Evolutionary conservation across 2,888 invertebrate genomes (phyloP).

Genomic region (Clunio marinus): DNA sequence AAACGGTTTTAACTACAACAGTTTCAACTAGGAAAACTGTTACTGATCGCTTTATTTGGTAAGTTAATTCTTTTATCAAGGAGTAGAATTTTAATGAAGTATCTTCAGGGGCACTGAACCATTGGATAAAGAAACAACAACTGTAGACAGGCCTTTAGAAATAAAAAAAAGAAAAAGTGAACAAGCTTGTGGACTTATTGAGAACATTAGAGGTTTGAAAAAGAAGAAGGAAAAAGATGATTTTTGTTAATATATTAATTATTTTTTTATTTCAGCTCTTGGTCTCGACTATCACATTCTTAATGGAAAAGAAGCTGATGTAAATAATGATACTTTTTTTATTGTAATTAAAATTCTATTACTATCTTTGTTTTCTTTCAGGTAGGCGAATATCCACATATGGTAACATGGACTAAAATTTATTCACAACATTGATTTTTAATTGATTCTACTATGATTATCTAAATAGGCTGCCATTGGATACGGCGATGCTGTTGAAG

Average conservation of each 20-base stretch:
- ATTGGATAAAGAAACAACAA: too few species aligned
- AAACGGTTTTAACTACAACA: too few species aligned
- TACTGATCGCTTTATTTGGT: too few species aligned
- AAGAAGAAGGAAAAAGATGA: too few species aligned
- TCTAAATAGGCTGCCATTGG: conserved; percentile 16
- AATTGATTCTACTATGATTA: neutral
- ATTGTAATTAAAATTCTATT: neutral
- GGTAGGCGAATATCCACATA: conserved; percentile 33
- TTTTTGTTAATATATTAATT: too few species aligned
- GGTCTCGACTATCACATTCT: conserved; percentile 17
- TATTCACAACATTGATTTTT: neutral
- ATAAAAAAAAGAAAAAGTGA: conserved; percentile 10
- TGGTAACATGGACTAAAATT: neutral
- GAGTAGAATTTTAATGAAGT: neutral
- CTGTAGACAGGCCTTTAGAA: too few species aligned
- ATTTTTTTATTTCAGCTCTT: too few species aligned
- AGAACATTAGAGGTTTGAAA: neutral
- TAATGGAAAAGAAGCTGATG: neutral
- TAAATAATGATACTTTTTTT: neutral
- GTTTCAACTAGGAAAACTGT: too few species aligned
- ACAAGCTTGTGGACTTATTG: conserved; percentile 19
- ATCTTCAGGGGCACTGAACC: too few species aligned
- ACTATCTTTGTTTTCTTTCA: neutral
- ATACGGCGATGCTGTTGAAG: conserved; percentile 8
- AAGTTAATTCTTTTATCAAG: too few species aligned